Conservation (phyloP, 2,113 vertebrate species). For the Catagonus wagneri region DNA sequence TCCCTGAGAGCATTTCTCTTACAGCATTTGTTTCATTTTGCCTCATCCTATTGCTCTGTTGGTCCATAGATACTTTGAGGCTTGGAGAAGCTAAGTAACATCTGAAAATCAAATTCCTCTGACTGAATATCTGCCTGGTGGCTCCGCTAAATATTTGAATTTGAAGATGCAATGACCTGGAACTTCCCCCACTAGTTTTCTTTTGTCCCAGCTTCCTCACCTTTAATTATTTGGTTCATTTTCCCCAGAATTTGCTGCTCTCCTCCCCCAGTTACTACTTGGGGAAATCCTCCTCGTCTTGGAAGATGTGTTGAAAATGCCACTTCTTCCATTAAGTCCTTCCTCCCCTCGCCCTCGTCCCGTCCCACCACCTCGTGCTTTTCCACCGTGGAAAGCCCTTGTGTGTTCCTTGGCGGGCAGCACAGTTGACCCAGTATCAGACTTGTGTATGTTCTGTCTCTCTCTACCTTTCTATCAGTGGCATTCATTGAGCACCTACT, state of each 20-base stretch:
- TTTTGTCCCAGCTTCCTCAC: neutral
- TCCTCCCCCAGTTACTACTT: neutral
- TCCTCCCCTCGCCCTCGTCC: neutral
- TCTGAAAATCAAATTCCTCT: constrained; percentile 5
- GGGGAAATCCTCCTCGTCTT: neutral
- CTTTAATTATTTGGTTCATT: constrained; percentile 1
- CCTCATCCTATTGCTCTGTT: neutral
- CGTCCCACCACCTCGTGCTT: neutral
- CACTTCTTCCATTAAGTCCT: neutral
- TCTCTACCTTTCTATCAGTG: neutral
- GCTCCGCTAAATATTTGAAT: neutral
- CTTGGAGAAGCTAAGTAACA: neutral
- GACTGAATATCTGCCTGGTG: neutral
- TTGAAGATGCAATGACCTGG: constrained; percentile 29
- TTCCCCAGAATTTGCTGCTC: constrained; percentile 17
- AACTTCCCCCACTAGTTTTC: neutral
- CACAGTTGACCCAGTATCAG: neutral
- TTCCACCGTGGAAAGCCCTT: neutral
- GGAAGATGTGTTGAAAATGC: neutral
- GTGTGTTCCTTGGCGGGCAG: neutral
- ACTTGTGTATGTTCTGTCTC: neutral
- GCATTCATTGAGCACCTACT: neutral
- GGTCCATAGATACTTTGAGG: neutral
- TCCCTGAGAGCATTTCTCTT: neutral
- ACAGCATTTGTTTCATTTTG: neutral